Evolutionary conservation across 2,888 invertebrate species (phyloP).

Genomic region (Escarpia spicata): DNA sequence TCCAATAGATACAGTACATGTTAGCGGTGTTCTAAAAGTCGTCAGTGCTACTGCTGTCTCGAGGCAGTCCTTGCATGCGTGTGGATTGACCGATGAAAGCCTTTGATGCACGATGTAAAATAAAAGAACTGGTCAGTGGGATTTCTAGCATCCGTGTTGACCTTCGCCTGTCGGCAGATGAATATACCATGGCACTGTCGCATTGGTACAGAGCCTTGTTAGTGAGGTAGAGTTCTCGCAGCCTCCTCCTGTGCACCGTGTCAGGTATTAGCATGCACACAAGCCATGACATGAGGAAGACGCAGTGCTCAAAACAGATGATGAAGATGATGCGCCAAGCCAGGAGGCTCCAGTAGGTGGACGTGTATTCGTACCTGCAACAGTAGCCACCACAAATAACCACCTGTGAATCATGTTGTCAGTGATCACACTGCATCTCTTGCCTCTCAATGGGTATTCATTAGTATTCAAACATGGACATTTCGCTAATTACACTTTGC

Average conservation of each 20-base stretch:
- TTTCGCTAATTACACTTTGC: no score
- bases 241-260: constrained; percentile 38
- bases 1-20: not conserved
- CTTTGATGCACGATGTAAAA: not conserved
- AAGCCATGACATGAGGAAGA: constrained; percentile 86
- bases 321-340: constrained; percentile 72
- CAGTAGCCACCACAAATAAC: constrained; percentile 70
- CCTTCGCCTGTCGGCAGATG: not conserved
- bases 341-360: constrained; percentile 91
- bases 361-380: constrained; percentile 68
- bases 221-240: not conserved
- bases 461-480: no score
- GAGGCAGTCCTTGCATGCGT: not conserved
- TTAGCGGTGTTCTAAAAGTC: not conserved
- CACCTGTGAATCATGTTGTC: constrained; percentile 72
- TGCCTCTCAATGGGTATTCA: no score
- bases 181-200: not conserved
- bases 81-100: not conserved
- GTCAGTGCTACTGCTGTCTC: not conserved
- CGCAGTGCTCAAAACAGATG: constrained; percentile 70
- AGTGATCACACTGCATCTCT: no score
- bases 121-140: not conserved
- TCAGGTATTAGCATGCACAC: constrained; percentile 95
- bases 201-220: not conserved
- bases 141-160: not conserved